Evolutionary conservation across 2,888 invertebrate species (phyloP).

Genomic region (Eupsilia transversa): DNA sequence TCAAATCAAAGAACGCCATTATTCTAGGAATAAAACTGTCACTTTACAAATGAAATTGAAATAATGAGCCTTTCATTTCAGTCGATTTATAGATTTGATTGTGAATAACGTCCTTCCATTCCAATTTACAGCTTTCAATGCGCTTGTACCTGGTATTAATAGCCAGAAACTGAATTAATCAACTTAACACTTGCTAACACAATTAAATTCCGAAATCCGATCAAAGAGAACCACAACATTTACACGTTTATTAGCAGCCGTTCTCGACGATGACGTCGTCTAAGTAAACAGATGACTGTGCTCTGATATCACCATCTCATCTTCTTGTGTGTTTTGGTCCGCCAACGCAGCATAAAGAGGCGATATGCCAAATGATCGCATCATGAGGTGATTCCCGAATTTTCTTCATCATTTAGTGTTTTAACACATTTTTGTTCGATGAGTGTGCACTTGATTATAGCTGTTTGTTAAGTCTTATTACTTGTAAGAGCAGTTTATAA

Average conservation of each 20-base stretch:
- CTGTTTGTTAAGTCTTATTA: neutral
- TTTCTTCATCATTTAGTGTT: conserved; percentile 21
- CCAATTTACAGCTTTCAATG: conserved; percentile 16
- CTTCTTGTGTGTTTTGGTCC: conserved; percentile 15
- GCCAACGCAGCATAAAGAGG: conserved; percentile 31
- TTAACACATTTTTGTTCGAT: conserved; percentile 21
- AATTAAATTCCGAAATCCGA: conserved; percentile 30
- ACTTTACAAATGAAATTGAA: conserved; percentile 3
- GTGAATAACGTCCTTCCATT: neutral
- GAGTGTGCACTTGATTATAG: conserved; percentile 21
- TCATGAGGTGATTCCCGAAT: conserved; percentile 44
- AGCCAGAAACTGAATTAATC: conserved; percentile 14
- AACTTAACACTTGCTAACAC: conserved; percentile 33
- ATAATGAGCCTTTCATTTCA: neutral
- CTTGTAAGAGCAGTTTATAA: no score
- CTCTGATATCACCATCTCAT: conserved; percentile 58
- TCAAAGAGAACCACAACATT: conserved; percentile 42
- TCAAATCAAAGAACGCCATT: conserved; percentile 22
- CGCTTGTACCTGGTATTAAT: neutral
- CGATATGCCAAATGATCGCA: conserved; percentile 48
- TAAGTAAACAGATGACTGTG: conserved; percentile 60
- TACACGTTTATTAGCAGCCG: conserved; percentile 36
- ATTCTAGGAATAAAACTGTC: conserved; percentile 11
- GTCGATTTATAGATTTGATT: neutral
- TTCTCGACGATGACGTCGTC: conserved; percentile 47